A percentile compares a stretch with the other conserved stretches of the same genome.
Evolutionary conservation across 1,140 invertebrate genomes (phyloP).

Genomic region (Steinernema khuongi): DNA sequence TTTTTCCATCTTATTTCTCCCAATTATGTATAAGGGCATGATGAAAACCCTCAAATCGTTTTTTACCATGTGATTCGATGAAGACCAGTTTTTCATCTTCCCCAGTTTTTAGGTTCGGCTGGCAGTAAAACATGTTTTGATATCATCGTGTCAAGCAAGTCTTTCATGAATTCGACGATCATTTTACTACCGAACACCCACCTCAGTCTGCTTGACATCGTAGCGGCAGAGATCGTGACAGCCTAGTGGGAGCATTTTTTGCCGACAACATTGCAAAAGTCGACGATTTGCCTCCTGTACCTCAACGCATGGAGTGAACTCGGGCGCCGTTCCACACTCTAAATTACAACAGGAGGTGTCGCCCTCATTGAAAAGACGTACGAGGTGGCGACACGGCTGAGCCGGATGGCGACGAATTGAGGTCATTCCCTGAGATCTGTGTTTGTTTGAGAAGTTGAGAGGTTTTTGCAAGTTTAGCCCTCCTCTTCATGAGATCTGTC

Average conservation of each 20-base stretch:
- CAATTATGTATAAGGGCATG: no score
- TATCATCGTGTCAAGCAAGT: neutral
- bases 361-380: neutral
- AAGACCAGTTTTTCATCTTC: no score
- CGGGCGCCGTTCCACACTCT: conserved; percentile 17
- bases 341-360: neutral
- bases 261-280: conserved; percentile 27
- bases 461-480: conserved; percentile 1
- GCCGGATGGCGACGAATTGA: no score
- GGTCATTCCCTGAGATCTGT: neutral
- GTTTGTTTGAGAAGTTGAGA: neutral
- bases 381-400: neutral
- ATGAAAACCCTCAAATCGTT: no score
- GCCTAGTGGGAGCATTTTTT: conserved; percentile 27
- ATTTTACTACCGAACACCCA: no score
- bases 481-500: neutral
- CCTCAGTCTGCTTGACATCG: conserved; percentile 32
- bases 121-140: neutral
- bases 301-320: conserved; percentile 30
- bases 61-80: no score
- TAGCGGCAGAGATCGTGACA: conserved; percentile 35
- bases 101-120: no score
- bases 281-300: conserved; percentile 23
- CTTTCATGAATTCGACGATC: no score
- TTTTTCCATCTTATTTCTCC: no score